Evolutionary conservation across 2,113 vertebrate species (phyloP), one percentile per base, ranked within the genome.

Genomic region (Xiphorhynchus elegans): DNA sequence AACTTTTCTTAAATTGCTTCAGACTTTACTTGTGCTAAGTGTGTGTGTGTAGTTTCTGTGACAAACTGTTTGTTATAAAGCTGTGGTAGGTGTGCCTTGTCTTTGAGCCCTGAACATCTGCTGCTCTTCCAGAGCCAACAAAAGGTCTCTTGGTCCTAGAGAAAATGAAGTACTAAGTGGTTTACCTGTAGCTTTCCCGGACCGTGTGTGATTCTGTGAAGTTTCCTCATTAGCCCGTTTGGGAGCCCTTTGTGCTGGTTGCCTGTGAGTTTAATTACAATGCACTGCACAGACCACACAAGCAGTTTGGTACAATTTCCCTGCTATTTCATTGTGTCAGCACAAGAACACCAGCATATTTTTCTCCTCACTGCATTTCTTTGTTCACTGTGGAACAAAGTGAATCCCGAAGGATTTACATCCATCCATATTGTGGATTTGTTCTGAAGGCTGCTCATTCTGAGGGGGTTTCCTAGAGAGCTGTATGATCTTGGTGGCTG

Each of bases 231-330:
- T 84, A 72, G 40, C 58, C 81, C 37, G 6, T 79, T 63, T 68
- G 87, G 74, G 60, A 86, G n/a, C 49, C 77, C 87, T 93, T 91
- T 87, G 84, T 93, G 89, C 84, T 76, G n/a, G 1, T 35, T 52
- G 66, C 81, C 46, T 63, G 19, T 75, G 84, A 72, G 81, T 84
- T 87, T 94, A 93, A 87, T 95, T 92, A 40, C 56, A 40, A n/a
- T 3, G 21, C 58, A n/a, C 69, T 95, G 29, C 63, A 46, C 16
- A n/a, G 78, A 85, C 92, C 88, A 70, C 84, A 70, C 93, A 81
- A 66, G 69, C 44, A 58, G 84, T 56, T 86, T 4, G 44, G 26
- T 69, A 0, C 73, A 70, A 70, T 82, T 89, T 80, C 49, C 50
- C 35, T 85, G 66, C 77, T 46, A 0, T 62, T 33, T 17, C 35